These are phyloP conservation scores for Trissonchulus sp. DNA, from an alignment of 2,888 invertebrate species.

Conservation along the genomic window DNA sequence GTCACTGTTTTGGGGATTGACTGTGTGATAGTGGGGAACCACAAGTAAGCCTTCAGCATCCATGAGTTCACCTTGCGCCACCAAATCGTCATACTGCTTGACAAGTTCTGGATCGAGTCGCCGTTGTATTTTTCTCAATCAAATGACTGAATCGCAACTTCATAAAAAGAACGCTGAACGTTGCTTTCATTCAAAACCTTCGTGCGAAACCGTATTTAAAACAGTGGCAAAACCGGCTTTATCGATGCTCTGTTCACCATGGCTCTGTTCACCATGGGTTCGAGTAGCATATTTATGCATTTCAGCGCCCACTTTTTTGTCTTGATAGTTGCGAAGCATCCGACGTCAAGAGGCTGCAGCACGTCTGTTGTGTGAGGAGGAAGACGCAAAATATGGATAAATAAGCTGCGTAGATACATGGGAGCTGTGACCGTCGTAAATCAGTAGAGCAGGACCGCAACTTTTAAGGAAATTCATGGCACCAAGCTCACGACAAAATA, in stretches of 20 bases:
- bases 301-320: neutral
- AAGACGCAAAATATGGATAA: neutral
- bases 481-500: neutral
- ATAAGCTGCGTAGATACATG: neutral
- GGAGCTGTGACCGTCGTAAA: constrained; percentile 6
- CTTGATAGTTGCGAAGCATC: neutral
- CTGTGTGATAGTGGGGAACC: neutral
- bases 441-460: neutral
- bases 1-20: neutral
- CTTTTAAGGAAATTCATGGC: neutral
- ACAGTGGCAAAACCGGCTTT: neutral
- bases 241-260: neutral
- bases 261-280: neutral
- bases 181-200: neutral
- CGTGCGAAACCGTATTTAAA: neutral
- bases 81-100: constrained; percentile 1
- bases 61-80: neutral
- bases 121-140: neutral
- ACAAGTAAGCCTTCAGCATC: neutral
- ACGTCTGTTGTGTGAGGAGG: constrained; percentile 5
- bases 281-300: constrained; percentile 4
- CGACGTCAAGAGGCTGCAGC: constrained; percentile 1
- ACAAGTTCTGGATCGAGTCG: neutral
- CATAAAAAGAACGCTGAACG: neutral
- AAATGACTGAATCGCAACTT: neutral